Percentiles rank a stretch among this genome's conserved stretches.
These are phyloP conservation scores for Pseudomyrmex sp. DNA, from an alignment of 1,140 invertebrate species.

Conservation along the genomic window DNA sequence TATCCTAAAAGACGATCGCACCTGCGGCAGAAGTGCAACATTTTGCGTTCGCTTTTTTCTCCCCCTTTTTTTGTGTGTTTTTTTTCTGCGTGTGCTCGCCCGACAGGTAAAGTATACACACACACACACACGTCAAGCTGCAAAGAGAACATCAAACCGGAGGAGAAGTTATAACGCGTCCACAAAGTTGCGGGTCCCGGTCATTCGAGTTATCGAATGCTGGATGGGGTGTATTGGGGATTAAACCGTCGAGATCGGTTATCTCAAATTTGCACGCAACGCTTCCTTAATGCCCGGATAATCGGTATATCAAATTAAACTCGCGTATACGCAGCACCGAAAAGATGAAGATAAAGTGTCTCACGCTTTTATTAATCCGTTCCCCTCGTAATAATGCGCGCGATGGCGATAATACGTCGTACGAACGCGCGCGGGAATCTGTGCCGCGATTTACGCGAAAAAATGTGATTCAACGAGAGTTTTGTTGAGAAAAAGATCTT, in stretches of 20 bases:
- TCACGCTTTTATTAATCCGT: slow-evolving; percentile 22
- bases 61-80: background rate
- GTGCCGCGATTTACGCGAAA: slow-evolving; percentile 33
- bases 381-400: background rate
- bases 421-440: background rate
- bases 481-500: too few species aligned
- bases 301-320: slow-evolving; percentile 28
- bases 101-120: background rate
- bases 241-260: slow-evolving; percentile 42
- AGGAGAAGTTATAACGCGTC: background rate
- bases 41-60: slow-evolving; percentile 1
- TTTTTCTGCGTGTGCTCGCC: background rate
- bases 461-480: too few species aligned
- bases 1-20: slow-evolving; percentile 45
- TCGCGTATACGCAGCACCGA: slow-evolving; percentile 5
- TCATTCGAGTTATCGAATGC: slow-evolving; percentile 14
- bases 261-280: slow-evolving; percentile 45
- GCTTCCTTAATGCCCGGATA: slow-evolving; percentile 14
- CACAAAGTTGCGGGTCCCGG: background rate
- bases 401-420: background rate
- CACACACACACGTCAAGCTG: background rate
- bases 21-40: slow-evolving; percentile 62
- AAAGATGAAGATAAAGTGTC: slow-evolving; percentile 48
- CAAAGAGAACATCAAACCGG: background rate
- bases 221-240: background rate